Conservation (phyloP, 1,140 invertebrate species). For the Nebria ingens region DNA sequence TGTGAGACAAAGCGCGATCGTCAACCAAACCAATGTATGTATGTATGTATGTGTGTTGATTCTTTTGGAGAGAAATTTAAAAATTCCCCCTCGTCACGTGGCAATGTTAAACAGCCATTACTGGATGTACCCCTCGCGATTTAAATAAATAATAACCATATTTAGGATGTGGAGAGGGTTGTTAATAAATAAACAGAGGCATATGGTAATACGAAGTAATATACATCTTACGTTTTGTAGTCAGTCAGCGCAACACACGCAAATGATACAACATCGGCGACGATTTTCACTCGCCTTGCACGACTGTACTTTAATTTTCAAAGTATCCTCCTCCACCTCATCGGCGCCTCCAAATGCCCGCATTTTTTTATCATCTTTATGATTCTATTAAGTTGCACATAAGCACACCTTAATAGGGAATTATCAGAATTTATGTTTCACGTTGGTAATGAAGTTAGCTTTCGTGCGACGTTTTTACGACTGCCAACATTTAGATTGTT, state of each 20-base stretch:
- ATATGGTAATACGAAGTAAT: conserved; percentile 6
- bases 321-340: background rate
- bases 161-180: conserved; percentile 6
- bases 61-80: background rate
- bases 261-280: background rate
- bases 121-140: background rate
- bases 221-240: background rate
- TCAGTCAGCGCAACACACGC: background rate
- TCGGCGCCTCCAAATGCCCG: background rate
- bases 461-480: background rate
- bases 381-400: conserved; percentile 15
- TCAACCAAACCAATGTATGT: background rate
- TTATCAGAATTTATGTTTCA: conserved; percentile 13
- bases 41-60: background rate
- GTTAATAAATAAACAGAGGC: conserved; percentile 5
- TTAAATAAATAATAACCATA: conserved; percentile 7
- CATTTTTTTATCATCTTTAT: conserved; percentile 15
- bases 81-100: background rate
- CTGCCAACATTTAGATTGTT: no score
- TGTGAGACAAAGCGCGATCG: background rate
- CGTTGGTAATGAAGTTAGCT: conserved; percentile 14
- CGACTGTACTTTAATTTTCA: background rate
- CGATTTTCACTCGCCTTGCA: background rate
- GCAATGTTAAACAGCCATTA: background rate
- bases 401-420: conserved; percentile 16